Conservation (phyloP, 2,113 vertebrate species). For the Oplegnathus fasciatus region DNA sequence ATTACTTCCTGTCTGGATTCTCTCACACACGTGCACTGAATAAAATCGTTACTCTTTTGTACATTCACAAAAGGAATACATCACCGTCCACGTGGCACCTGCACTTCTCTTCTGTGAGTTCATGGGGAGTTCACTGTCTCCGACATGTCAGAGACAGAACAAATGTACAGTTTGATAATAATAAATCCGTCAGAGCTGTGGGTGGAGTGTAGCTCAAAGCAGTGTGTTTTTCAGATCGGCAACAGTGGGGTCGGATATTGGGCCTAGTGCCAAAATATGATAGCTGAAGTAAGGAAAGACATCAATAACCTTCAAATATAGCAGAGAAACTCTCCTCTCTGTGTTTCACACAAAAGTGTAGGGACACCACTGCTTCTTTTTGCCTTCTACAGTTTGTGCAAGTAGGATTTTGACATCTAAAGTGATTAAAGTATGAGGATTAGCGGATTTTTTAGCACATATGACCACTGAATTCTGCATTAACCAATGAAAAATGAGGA, state of each 20-base stretch:
- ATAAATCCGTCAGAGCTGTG: conserved; percentile 14
- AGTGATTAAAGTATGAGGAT: conserved; percentile 39
- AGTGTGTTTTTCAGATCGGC: not conserved
- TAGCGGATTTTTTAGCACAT: conserved; percentile 9
- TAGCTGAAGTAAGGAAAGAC: conserved; percentile 5
- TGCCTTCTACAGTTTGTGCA: not conserved
- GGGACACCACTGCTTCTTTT: not conserved
- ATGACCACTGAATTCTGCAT: not conserved
- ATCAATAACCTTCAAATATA: conserved; percentile 33
- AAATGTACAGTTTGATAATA: conserved; percentile 3
- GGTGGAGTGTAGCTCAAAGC: not conserved
- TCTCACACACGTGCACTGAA: not conserved
- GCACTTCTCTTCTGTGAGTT: conserved; percentile 16
- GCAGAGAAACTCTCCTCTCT: not conserved
- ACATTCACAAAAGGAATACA: conserved; percentile 8
- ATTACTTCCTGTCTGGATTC: conserved; percentile 8
- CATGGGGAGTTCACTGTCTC: conserved; percentile 51
- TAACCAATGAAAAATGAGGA: conserved; percentile 30
- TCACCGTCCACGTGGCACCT: not conserved
- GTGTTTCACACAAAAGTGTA: not conserved
- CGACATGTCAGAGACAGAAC: not conserved
- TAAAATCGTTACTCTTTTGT: not conserved
- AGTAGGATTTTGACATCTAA: conserved; percentile 7
- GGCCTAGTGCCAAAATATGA: conserved; percentile 4
- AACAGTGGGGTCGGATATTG: not conserved